A percentile compares a stretch with the other conserved stretches of the same genome.
Evolutionary conservation across 2,888 invertebrate genomes (phyloP).

Genomic region (Drosophila fulvimacula): DNA sequence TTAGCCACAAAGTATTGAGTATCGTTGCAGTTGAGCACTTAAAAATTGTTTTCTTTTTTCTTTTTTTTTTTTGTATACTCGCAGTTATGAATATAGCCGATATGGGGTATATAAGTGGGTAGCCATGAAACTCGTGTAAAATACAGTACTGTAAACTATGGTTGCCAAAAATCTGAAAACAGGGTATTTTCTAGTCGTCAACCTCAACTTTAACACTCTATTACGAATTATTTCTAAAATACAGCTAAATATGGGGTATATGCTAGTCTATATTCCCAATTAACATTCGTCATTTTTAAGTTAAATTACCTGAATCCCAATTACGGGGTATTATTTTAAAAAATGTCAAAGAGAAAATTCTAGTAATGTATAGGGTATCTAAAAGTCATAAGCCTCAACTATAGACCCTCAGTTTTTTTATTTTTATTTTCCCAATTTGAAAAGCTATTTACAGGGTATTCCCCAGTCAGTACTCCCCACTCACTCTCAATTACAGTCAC

Average conservation of each 20-base stretch:
- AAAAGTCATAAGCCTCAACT: too few relatives aligned
- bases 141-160: neutral
- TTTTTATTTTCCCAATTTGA: too few relatives aligned
- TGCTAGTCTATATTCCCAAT: neutral
- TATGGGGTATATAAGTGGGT: neutral
- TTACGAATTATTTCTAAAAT: neutral
- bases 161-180: neutral
- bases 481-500: neutral
- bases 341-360: neutral
- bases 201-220: neutral
- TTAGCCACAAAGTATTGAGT: slow-evolving; percentile 13
- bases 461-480: neutral
- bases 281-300: neutral
- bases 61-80: neutral
- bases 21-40: neutral
- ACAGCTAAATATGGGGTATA: rapidly evolving
- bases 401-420: too few relatives aligned
- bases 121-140: neutral
- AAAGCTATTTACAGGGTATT: neutral
- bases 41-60: neutral
- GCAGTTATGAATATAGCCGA: neutral
- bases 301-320: neutral
- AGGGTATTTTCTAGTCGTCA: neutral
- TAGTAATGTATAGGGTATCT: neutral
- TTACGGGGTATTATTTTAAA: neutral